Conservation (phyloP, 2,888 invertebrate genomes). For the Temnothorax rugatulus region DNA sequence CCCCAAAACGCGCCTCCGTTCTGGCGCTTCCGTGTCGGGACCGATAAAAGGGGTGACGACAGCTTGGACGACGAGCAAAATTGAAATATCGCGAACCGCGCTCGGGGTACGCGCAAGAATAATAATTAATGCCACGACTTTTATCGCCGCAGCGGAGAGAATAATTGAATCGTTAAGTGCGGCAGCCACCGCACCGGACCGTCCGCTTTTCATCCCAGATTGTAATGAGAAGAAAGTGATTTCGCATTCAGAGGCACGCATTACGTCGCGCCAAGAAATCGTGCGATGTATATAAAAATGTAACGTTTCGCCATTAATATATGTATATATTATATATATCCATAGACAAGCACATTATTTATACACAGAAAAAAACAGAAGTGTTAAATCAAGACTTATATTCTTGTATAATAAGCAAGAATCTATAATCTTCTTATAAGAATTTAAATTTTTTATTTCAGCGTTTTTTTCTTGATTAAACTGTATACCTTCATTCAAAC, state of each 20-base stretch:
- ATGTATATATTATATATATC: neutral
- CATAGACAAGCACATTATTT: too few species aligned
- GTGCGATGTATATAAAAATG: neutral
- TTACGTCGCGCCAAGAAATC: neutral
- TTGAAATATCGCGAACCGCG: constrained; percentile 77
- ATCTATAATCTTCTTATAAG: too few species aligned
- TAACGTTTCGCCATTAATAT: neutral
- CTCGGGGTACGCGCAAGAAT: constrained; percentile 62
- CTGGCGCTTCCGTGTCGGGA: constrained; percentile 47
- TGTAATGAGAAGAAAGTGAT: constrained; percentile 19
- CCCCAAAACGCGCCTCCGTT: constrained; percentile 28
- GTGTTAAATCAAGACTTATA: too few species aligned
- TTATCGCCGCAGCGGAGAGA: constrained; percentile 47
- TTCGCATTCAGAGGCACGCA: neutral
- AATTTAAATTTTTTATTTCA: too few species aligned
- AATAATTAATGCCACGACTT: constrained; percentile 70
- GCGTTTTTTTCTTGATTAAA: too few species aligned
- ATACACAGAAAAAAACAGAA: too few species aligned
- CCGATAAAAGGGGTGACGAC: constrained; percentile 70
- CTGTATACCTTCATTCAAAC: too few species aligned
- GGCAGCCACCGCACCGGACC: constrained; percentile 9
- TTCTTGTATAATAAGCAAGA: too few species aligned
- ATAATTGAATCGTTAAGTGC: constrained; percentile 51
- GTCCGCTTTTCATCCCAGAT: constrained; percentile 12
- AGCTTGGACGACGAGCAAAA: constrained; percentile 79